Conservation (phyloP, 2,113 vertebrate genomes). For the Asarcornis scutulata region DNA sequence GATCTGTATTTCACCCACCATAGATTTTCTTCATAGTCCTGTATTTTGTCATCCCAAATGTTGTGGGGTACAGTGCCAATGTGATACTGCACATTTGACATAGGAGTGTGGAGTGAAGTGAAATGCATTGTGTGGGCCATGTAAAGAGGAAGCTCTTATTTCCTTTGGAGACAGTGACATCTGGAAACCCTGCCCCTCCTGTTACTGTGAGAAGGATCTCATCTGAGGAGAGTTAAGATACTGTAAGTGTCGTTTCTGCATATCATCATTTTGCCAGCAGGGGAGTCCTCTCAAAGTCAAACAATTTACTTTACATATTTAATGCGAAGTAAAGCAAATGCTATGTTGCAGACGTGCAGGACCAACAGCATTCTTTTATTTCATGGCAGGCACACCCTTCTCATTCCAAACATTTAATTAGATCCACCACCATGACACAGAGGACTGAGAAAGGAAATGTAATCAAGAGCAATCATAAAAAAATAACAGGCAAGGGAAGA, state of each 20-base stretch:
- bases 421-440: not conserved
- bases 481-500: not conserved
- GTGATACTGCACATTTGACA: not conserved
- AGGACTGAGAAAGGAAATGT: not conserved
- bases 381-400: not conserved
- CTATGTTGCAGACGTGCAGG: not conserved
- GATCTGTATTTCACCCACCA: slow-evolving; percentile 2
- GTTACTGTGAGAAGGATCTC: not conserved
- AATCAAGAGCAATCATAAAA: not conserved
- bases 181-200: not conserved
- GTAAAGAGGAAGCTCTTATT: slow-evolving; percentile 14
- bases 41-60: not conserved
- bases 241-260: not conserved
- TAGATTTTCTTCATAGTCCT: slow-evolving; percentile 1
- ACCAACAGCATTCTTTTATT: not conserved
- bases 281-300: not conserved
- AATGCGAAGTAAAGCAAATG: not conserved
- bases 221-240: not conserved
- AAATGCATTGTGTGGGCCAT: not conserved
- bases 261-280: not conserved
- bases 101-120: not conserved
- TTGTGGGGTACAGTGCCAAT: not conserved
- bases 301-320: not conserved
- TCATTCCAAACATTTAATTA: not conserved
- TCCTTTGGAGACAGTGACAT: slow-evolving; percentile 31